Evolutionary conservation across 2,888 invertebrate genomes (phyloP), one percentile per base, ranked within the genome.

Genomic region (Lithophane ornitopus): DNA sequence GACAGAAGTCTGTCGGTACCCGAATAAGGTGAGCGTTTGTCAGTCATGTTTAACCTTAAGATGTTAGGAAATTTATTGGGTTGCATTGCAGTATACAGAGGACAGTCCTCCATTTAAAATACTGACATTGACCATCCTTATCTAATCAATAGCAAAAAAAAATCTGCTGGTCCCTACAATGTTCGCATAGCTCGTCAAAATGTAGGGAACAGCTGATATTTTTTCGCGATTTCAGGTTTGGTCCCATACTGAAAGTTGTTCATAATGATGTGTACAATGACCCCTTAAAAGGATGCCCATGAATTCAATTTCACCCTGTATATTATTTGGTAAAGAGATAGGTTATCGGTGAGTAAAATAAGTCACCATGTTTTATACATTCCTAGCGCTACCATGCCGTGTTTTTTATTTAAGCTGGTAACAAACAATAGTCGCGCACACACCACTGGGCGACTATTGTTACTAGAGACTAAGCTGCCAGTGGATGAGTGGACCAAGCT

Each of bases 321-420:
- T 34, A 34, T 34, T 34, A 63, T 49, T 59, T 49, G 22, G n/a
- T 34, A 26, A 52, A 26, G 39, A 66, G 28, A n/a, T 49, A 76
- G 22, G 66, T 19, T 52, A 34, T 52, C 34, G 22, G 28, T 54
- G 26, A 26, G 22, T 46, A 59, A 34, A 61, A 78, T 78, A 28
- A n/a, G 59, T 52, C 41, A 16, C 3, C 6, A 34, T 72, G 12
- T 44, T 54, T 16, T 44, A 44, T 28, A 16, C 28, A 26, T 56
- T 12, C 16, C 28, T 34, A 56, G 56, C n/a, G 46, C 41, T 16
- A 28, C 12, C 6, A 56, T 65, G n/a, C 26, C 1, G 12, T 52
- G n/a, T 26, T 61, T 56, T 41, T 26, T 46, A 46, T 46, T 62
- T 7, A n/a, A 58, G 14, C 11, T 26, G 6, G 28, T 39, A 14